Evolutionary conservation across 1,140 invertebrate species (phyloP), one percentile per base, ranked within the genome.

Genomic region (Drosophila arawakana): DNA sequence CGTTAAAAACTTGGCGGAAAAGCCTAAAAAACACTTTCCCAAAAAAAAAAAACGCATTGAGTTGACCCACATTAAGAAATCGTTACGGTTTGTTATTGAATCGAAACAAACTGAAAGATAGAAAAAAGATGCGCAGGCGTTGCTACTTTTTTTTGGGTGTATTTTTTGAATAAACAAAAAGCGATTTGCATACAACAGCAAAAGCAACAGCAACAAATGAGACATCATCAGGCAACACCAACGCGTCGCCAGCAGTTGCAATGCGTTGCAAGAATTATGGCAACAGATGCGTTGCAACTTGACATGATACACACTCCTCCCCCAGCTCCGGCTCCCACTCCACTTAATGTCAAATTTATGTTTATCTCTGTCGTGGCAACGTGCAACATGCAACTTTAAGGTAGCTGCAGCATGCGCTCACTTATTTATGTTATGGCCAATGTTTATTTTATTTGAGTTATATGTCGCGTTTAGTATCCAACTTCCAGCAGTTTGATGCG

Each of bases 381-480:
- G 41, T 46, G 39, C 50, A 18, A 50, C 47, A 35, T 30, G 30
- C 49, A 21, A 21, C 61, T 8, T 43, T 44, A 60, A 83, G 76
- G 72, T 79, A 79, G 80, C 58, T 43, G n/a, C 37, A 43, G 50
- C 80, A 62, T 66, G 69, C 81, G 72, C 62, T 76, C 81, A 69
- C 62, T 76, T 82, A 86, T 86, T 86, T 86, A 86, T 86, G 83
- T 80, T 86, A 88, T 76, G 80, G 80, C 76, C 73, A 77, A 86
- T 86, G 83, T 80, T 86, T 86, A 72, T 88, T 86, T 86, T 77
- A 83, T 86, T 86, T 88, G 83, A 86, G 76, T 88, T 86, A 88
- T 80, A 82, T 80, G 83, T 79, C 80, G 74, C 81, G 44, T 67
- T 77, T 63, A 73, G 65, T 65, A 52, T 52, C 37, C 18, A 43